Evolutionary conservation across 2,888 invertebrate genomes (phyloP), one percentile per base, ranked within the genome.

Genomic region (Caenorhabditis sp.): DNA sequence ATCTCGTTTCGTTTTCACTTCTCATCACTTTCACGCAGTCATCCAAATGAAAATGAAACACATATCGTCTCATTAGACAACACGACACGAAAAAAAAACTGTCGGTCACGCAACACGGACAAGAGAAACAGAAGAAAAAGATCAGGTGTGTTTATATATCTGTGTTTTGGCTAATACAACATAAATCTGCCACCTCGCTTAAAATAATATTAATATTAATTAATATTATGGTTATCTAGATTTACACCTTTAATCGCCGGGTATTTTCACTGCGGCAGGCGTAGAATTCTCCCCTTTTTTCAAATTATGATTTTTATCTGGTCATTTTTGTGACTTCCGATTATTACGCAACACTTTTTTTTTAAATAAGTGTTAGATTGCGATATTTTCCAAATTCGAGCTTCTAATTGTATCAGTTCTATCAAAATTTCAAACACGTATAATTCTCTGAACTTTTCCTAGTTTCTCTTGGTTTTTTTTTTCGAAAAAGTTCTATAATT

Each of bases 1-100:
- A 43, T 43, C 43, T 43, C 43, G 43, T 43, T 43, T 43, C 43
- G 43, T 43, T 43, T 43, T 43, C 43, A 43, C 43, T 43, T 43
- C 43, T 43, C 43, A 43, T 43, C 43, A 43, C 43, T 43, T 43
- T 43, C 43, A 43, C 43, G 43, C 43, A 43, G 14, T 43, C 43
- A 43, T 10, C 17, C 43, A 43, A 43, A 43, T 43, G 43, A 43
- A 43, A 43, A 43, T 43, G 43, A 43, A 43, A 43, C 43, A 43
- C 43, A 43, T 17, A 43, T 17, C 12, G 43, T 43, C 43, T 43
- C 43, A 43, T 43, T 43, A 43, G 43, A 43, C 43, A 17, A 17
- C 43, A 10, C 43, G 3, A 10, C 43, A 14, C 7, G 8, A 43
- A 43, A 43, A 43, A 43, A 43, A 43, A 43, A 43, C 43, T 17